Evolutionary conservation across 2,888 invertebrate species (phyloP), one percentile per base, ranked within the genome.

Genomic region (Synanthedon tipuliformis): DNA sequence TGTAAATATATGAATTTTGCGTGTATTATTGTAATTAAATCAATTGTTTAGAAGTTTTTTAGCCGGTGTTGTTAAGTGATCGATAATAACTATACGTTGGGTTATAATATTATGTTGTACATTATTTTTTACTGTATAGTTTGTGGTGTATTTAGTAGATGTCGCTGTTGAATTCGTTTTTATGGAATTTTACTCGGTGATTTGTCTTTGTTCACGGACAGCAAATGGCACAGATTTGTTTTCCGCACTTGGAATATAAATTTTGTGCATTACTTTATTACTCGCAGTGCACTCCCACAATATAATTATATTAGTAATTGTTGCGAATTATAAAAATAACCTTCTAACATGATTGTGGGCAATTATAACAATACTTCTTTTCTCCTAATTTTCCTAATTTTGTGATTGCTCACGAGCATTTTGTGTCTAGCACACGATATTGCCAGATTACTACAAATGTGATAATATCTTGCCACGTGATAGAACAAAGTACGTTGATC

Each of bases 1-100:
- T 87, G 86, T 86, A 85, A 81, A 86, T 87, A 85, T 81, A 77
- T 83, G 79, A 76, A 78, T 82, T 78, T 69, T 69, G 69, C 72
- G 78, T 80, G 71, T 68, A 70, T 63, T 63, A 60, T 62, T 68
- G 67, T 72, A 69, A 72, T 71, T 68, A 70, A 34, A 34, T 74
- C 68, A 69, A 73, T 74, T 63, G 73, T 73, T 73, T 70, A 70
- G 66, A 68, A 71, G 34, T 34, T 34, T 34, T 34, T 34, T 34
- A 34, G 34, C 71, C 75, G 76, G 78, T 80, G 71, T 75, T 72
- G 77, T 71, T 70, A 66, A 79, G 75, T 78, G 75, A 78, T 78
- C 71, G 69, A 63, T 73, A 61, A 68, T 71, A 78, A 73, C n/a
- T 66, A 64, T 72, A 78, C 66, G 69, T 68, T 75, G 74, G 66